A percentile compares a stretch with the other conserved stretches of the same genome.
phyloP scores from a whole-genome alignment of 2,888 invertebrate species.

The Chaitophorus viminalis region DNA sequence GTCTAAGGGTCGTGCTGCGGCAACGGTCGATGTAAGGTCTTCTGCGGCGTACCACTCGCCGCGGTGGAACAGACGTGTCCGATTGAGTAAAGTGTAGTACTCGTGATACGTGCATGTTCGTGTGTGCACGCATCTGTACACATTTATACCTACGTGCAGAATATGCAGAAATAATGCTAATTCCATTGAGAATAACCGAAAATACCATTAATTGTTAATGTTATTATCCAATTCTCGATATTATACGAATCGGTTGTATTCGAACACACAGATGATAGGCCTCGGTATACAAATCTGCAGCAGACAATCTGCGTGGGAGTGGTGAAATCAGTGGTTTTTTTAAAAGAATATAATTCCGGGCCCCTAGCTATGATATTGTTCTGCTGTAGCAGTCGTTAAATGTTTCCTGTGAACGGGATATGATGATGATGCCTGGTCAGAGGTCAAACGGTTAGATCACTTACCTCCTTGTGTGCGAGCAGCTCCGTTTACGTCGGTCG shows the following conservation, averaged over 20 bases:
- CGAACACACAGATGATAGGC: no score
- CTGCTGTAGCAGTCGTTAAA: not conserved
- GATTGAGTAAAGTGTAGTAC: not conserved
- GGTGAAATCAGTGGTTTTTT: no score
- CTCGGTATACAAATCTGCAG: no score
- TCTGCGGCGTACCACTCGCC: no score
- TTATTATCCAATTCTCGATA: no score
- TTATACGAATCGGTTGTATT: not conserved
- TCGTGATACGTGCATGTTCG: not conserved
- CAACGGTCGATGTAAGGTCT: no score
- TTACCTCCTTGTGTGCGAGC: not conserved
- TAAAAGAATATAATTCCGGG: no score
- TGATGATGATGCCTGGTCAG: not conserved
- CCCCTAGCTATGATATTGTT: not conserved
- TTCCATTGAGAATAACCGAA: not conserved
- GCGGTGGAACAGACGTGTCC: not conserved
- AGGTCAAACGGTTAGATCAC: not conserved
- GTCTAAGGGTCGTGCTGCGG: no score
- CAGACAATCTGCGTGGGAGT: not conserved
- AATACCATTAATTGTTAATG: conserved; percentile 8
- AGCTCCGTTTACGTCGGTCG: no score
- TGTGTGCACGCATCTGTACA: not conserved
- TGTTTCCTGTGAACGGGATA: not conserved
- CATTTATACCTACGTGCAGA: not conserved
- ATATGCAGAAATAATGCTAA: no score